Conservation (phyloP, 2,797 vertebrate species). For the Emys orbicularis region DNA sequence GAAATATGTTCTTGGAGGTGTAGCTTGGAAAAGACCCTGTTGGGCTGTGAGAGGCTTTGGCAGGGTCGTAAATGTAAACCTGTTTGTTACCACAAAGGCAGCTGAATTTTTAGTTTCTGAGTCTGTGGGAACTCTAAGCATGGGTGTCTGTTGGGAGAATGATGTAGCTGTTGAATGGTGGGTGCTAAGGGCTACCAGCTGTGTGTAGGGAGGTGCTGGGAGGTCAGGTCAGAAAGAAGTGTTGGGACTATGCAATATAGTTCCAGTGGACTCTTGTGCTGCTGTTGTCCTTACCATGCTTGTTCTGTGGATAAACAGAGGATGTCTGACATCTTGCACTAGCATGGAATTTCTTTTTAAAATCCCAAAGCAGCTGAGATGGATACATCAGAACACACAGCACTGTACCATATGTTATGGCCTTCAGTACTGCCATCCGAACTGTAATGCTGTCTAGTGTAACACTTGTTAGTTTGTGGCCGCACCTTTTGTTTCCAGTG, state of each 20-base stretch:
- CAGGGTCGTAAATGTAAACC: neutral
- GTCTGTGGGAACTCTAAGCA: neutral
- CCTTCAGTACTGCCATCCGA: neutral
- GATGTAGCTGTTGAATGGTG: neutral
- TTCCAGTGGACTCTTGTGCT: neutral
- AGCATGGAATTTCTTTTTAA: neutral
- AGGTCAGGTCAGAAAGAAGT: neutral
- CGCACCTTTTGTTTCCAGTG: neutral
- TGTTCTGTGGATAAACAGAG: neutral
- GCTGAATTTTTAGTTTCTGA: neutral
- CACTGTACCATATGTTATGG: neutral
- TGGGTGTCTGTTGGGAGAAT: neutral
- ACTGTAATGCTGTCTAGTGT: rapidly evolving
- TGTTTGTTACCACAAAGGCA: neutral
- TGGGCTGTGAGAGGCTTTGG: neutral
- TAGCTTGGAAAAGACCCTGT: neutral
- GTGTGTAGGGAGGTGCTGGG: neutral
- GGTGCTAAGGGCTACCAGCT: neutral
- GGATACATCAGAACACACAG: neutral
- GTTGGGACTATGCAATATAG: neutral
- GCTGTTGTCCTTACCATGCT: neutral
- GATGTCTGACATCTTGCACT: neutral
- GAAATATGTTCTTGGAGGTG: constrained; percentile 1
- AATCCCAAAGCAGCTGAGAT: neutral
- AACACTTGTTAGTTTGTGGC: neutral